Percentiles rank a stretch among this genome's conserved stretches.
Evolutionary conservation across 2,888 invertebrate species (phyloP).

Genomic region (Tiliacea citrago): DNA sequence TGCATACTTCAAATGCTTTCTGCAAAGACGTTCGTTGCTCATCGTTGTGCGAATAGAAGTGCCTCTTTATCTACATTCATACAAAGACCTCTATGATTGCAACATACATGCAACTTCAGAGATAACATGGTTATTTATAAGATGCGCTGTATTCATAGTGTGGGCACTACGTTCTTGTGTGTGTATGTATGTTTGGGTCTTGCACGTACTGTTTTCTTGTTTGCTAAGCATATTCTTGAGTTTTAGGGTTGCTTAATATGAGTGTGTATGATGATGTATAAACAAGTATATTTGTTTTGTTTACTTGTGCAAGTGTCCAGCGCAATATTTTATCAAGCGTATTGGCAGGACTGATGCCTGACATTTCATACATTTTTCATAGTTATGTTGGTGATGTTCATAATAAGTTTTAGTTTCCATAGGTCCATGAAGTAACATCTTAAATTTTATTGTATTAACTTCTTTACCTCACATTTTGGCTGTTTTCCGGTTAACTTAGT

Average conservation of each 20-base stretch:
- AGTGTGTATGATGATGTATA: constrained; percentile 9
- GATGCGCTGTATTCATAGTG: constrained; percentile 81
- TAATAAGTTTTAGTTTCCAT: not conserved
- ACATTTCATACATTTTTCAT: not conserved
- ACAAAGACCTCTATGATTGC: constrained; percentile 82
- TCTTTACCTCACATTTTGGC: not conserved
- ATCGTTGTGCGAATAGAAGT: constrained; percentile 69
- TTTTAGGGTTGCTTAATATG: constrained; percentile 14
- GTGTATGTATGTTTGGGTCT: constrained; percentile 1
- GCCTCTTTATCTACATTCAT: constrained; percentile 79
- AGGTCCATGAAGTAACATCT: not conserved
- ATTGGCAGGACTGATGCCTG: not conserved
- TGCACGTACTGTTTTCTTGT: constrained; percentile 12
- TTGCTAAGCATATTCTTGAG: constrained; percentile 32
- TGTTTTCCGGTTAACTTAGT: not conserved
- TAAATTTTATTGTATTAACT: not conserved
- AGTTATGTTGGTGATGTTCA: not conserved
- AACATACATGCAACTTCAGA: constrained; percentile 72
- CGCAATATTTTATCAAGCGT: not conserved
- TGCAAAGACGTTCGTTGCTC: constrained; percentile 35
- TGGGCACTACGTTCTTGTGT: not conserved
- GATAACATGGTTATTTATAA: constrained; percentile 88
- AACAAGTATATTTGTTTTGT: not conserved
- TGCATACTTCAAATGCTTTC: constrained; percentile 36
- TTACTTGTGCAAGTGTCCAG: constrained; percentile 23